Conservation (phyloP, 2,888 invertebrate species). For the Chrysolina americana region DNA sequence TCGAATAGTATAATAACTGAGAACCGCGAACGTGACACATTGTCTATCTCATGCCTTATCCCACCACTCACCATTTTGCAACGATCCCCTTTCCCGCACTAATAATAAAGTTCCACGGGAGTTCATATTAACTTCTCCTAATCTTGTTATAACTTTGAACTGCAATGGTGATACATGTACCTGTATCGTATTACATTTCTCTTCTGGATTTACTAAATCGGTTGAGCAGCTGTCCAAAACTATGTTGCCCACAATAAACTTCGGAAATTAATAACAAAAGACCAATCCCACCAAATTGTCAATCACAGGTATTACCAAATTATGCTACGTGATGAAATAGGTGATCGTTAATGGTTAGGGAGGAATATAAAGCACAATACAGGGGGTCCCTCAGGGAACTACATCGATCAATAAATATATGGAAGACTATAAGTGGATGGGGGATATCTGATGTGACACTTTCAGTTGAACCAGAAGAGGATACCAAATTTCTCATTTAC, state of each 20-base stretch:
- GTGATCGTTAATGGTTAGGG: no score
- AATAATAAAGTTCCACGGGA: slow-evolving; percentile 21
- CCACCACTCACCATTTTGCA: background rate
- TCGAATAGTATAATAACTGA: no score
- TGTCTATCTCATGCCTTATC: background rate
- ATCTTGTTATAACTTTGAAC: slow-evolving; percentile 28
- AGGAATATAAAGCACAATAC: no score
- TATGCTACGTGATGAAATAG: background rate
- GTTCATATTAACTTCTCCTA: slow-evolving; percentile 22
- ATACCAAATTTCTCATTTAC: no score
- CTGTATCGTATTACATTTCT: slow-evolving; percentile 38
- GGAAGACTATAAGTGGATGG: no score
- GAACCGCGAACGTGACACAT: background rate
- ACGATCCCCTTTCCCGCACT: background rate
- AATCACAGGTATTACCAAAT: background rate
- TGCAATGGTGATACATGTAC: slow-evolving; percentile 21
- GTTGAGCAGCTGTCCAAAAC: slow-evolving; percentile 42
- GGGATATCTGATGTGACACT: no score
- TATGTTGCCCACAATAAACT: slow-evolving; percentile 37
- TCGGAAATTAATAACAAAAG: slow-evolving; percentile 23
- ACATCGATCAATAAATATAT: no score
- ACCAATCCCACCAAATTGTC: background rate
- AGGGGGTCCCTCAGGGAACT: no score
- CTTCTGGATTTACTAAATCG: slow-evolving; percentile 34
- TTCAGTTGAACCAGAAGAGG: no score